phyloP scores from a whole-genome alignment of 2,888 invertebrate species.

The Philereme transversata region DNA sequence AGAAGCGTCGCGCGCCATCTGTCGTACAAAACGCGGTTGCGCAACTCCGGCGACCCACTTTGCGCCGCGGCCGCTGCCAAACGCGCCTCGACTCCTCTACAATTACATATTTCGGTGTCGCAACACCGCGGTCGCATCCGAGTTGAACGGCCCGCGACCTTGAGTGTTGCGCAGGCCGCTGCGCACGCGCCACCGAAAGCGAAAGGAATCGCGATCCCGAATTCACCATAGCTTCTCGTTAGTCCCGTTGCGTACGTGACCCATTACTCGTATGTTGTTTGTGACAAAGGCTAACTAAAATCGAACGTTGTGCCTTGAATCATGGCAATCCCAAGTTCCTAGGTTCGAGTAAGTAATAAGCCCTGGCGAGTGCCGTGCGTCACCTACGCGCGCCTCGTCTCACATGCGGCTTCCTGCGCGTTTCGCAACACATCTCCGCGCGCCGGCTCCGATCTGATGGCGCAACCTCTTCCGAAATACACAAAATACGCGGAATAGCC shows the following conservation, averaged over 20 bases:
- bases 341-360: neutral
- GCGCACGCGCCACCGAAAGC: conserved; percentile 74
- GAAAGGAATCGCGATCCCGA: conserved; percentile 73
- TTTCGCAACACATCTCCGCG: conserved; percentile 62
- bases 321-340: conserved; percentile 42
- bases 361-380: conserved; percentile 52
- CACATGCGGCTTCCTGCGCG: conserved; percentile 66
- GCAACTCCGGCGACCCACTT: conserved; percentile 78
- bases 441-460: conserved; percentile 44
- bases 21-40: conserved; percentile 71
- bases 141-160: conserved; percentile 84
- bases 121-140: conserved; percentile 81
- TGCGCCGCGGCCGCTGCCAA: conserved; percentile 77
- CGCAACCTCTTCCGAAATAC: conserved; percentile 72
- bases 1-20: conserved; percentile 76
- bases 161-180: conserved; percentile 67
- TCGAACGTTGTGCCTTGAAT: conserved; percentile 47
- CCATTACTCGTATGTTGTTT: conserved; percentile 46
- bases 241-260: conserved; percentile 66
- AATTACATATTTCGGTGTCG: conserved; percentile 83
- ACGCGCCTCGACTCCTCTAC: conserved; percentile 78
- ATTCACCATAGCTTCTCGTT: conserved; percentile 53
- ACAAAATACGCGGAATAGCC: conserved; percentile 48
- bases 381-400: conserved; percentile 61
- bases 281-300: conserved; percentile 53